Evolutionary conservation across 2,797 vertebrate genomes (phyloP), one percentile per base, ranked within the genome.

Genomic region (Lacerta viridis): DNA sequence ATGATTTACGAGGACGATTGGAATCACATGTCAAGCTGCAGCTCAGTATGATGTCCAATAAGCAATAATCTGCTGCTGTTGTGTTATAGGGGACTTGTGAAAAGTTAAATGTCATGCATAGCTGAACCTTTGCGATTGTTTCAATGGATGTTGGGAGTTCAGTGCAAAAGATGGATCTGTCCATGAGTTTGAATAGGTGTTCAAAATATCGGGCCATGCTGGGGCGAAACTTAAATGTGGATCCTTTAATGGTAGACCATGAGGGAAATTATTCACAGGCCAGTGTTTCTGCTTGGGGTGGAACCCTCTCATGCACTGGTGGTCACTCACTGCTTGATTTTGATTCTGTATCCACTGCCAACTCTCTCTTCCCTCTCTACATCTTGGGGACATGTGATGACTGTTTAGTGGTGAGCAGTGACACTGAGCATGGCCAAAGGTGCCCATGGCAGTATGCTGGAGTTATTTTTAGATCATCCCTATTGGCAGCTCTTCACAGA

Each of bases 41-140:
- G 64, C 85, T 89, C 17, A 83, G 86, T 88, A 84, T 74, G 87
- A 39, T 46, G 91, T 75, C 80, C 79, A 76, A 91, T 92, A 91
- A 92, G 76, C 82, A 87, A 88, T 61, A 91, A 92, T 92, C 8
- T 68, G 11, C 23, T 83, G 2, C 80, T 90, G 41, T 39, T 81
- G 33, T 39, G 15, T 36, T 74, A 36, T 74, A 18, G 71, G 18
- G 18, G 7, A 36, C 17, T 18, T 74, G n/a, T 74, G 18, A 11
- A 33, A 74, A 64, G 79, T 90, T 33, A 5, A 75, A 2, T 61
- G 33, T 80, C 33, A 25, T 64, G 61, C 33, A 13, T 17, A 33
- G 7, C 29, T 80, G 50, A 20, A n/a, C 18, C 18, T 39, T 5
- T 64, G 33, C 27, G 36, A 80, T 11, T 43, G 15, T 43, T 39